Base-by-base conservation (phyloP, 2,888 invertebrate genomes). In the Polyommatus iphigenia region DNA sequence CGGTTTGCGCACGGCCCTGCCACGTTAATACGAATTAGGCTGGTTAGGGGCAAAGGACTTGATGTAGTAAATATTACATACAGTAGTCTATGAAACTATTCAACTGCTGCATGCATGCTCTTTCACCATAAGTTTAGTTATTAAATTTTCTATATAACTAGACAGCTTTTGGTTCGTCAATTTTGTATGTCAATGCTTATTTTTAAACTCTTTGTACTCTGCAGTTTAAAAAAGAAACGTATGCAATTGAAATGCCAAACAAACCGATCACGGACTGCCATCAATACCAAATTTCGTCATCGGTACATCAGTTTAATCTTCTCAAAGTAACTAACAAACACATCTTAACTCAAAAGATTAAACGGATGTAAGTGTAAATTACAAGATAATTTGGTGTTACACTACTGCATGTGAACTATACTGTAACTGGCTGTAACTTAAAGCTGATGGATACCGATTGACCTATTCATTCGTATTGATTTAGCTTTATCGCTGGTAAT, bases 401-500 rank as follows among this genome's bases (percentile, higher is more conserved):
- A 29, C 67, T 67, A 67, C 67, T 67, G 67, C 15, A 24, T 24
- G 29, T 3, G 6, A 15, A 15, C 29, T 6, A 29, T 67, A 20
- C 67, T 67, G 32, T 15, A 29, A 29, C 15, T 2, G 67, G 13
- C 32, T 67, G 13, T 29, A 32, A 67, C 78, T 79, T 75, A 85
- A 86, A 84, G 85, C 85, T 87, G 89, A 88, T 88, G 87, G 86
- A 87, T 86, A 85, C 84, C 85, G 86, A 84, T 84, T 81, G 85
- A 85, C 87, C 87, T 87, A 86, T 85, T 84, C 84, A 85, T 85
- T 81, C 88, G 88, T 54, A 91, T 91, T 91, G 91, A 91, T 90
- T 91, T 89, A 89, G 88, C 85, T 91, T 91, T 92, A 92, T 91
- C 88, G 88, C 87, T 83, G 78, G 85, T 85, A 87, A 91, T 92